Conservation (phyloP, 2,113 vertebrate genomes). For the Cnemophilus loriae region DNA sequence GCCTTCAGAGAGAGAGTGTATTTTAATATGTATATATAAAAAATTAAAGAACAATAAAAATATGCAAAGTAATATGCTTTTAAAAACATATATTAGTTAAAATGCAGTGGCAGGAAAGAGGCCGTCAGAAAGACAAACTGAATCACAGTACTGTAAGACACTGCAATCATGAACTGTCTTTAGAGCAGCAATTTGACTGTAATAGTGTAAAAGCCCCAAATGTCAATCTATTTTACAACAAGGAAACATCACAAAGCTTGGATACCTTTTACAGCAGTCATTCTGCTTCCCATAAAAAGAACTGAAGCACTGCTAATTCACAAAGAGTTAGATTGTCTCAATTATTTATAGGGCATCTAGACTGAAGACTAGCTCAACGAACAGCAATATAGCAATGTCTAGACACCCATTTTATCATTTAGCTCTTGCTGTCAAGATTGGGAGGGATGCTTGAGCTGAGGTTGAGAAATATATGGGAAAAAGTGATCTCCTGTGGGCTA, state of each 20-base stretch:
- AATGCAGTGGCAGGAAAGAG: neutral
- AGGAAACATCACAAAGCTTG: constrained; percentile 29
- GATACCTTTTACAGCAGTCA: neutral
- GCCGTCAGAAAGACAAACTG: constrained; percentile 1
- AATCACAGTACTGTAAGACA: neutral
- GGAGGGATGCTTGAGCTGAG: neutral
- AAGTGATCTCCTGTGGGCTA: neutral
- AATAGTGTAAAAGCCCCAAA: constrained; percentile 54
- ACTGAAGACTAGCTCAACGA: constrained; percentile 5
- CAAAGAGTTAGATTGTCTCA: neutral
- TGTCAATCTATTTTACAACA: constrained; percentile 64
- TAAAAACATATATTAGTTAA: neutral
- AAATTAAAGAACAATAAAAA: neutral
- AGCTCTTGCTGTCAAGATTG: neutral
- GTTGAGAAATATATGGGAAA: neutral
- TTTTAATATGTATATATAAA: neutral
- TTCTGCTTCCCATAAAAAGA: constrained; percentile 29
- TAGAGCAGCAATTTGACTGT: constrained; percentile 50
- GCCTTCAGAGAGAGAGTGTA: neutral
- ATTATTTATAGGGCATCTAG: constrained; percentile 26
- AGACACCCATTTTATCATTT: constrained; percentile 24
- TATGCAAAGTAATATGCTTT: neutral
- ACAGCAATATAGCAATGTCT: constrained; percentile 23
- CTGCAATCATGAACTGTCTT: neutral
- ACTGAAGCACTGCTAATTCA: constrained; percentile 30